Conservation (phyloP, 2,113 vertebrate species). For the Myrmecobius fasciatus region DNA sequence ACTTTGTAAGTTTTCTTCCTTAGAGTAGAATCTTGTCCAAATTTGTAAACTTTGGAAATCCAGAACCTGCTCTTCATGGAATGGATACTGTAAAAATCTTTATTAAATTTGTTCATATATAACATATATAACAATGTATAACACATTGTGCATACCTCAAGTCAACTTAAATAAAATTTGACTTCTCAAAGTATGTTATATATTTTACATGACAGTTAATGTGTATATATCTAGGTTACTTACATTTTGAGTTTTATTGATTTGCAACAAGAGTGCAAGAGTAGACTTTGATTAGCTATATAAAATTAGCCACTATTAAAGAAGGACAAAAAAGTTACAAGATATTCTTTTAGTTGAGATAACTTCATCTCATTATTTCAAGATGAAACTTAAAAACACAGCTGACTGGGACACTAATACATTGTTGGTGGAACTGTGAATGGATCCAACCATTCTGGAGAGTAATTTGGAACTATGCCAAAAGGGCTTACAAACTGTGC, state of each 20-base stretch:
- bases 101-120: background rate
- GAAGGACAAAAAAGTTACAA: slow-evolving; percentile 26
- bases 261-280: slow-evolving; percentile 21
- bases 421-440: no score
- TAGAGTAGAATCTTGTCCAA: background rate
- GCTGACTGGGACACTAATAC: no score
- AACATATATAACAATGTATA: slow-evolving; percentile 2
- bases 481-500: no score
- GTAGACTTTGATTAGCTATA: slow-evolving; percentile 16
- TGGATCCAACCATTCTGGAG: no score
- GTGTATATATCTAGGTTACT: background rate
- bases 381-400: slow-evolving; percentile 1
- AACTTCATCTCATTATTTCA: slow-evolving; percentile 39
- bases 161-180: slow-evolving; percentile 29
- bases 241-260: slow-evolving; percentile 21
- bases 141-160: slow-evolving; percentile 14
- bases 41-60: background rate
- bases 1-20: background rate
- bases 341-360: slow-evolving; percentile 22
- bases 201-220: background rate
- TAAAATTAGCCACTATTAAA: slow-evolving; percentile 8
- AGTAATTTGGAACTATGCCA: no score
- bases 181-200: background rate
- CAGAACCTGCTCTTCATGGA: background rate
- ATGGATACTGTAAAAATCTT: slow-evolving; percentile 35